A percentile compares a stretch with the other conserved stretches of the same genome.
Evolutionary conservation across 64 coral and sea anemone species (phyloP).

Genomic region (Montipora foliosa): DNA sequence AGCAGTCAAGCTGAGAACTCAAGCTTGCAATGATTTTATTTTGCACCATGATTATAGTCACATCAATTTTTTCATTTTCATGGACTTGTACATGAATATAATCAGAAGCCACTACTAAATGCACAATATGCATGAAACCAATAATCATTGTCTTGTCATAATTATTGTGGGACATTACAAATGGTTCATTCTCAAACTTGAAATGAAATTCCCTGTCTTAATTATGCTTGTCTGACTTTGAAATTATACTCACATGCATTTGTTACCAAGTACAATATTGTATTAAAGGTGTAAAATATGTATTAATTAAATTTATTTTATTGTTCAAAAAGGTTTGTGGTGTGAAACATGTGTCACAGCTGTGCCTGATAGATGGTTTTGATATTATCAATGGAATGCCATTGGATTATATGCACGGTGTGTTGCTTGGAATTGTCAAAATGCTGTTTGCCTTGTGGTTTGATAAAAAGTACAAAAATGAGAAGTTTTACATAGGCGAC

Average conservation of each 20-base stretch:
- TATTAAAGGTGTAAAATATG: not conserved
- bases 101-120: no score
- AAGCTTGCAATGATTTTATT: no score
- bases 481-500: not conserved
- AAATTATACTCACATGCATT: not conserved
- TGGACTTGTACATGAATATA: no score
- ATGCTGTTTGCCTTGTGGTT: constrained; percentile 21
- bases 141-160: no score
- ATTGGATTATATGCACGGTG: constrained; percentile 55
- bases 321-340: not conserved
- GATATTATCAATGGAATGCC: constrained; percentile 31
- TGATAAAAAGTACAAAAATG: constrained; percentile 21
- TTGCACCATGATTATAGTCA: no score
- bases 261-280: not conserved
- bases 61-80: no score
- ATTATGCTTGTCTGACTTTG: no score
- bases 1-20: no score
- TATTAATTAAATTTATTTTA: not conserved
- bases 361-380: constrained; percentile 7
- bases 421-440: constrained; percentile 8
- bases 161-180: no score
- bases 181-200: no score
- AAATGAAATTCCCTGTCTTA: no score
- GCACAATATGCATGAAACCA: no score
- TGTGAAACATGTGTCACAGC: not conserved